These are phyloP conservation scores for Meganola albula DNA, from an alignment of 2,888 invertebrate species.

Conservation along the genomic window DNA sequence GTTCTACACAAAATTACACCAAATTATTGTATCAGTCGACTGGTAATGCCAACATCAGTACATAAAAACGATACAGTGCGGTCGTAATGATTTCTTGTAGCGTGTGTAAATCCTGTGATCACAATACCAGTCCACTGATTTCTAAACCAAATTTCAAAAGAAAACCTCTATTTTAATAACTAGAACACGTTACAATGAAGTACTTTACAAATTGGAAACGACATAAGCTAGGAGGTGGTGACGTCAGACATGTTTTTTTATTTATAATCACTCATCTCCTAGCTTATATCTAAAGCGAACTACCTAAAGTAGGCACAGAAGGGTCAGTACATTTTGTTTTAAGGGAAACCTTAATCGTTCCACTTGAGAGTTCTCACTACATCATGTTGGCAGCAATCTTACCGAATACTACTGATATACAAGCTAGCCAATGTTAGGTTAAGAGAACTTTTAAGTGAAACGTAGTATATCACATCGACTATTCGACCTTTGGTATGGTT, in stretches of 20 bases:
- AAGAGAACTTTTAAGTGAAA: too few relatives aligned
- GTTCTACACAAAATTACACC: too few relatives aligned
- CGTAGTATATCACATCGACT: conserved; percentile 72
- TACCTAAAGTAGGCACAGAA: conserved; percentile 71
- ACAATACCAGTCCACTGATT: conserved; percentile 11
- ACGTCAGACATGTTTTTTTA: conserved; percentile 17
- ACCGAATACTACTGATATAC: too few relatives aligned
- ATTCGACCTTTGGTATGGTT: conserved; percentile 46
- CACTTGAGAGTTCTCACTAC: too few relatives aligned
- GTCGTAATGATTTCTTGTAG: too few relatives aligned
- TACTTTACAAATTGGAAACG: conserved; percentile 43
- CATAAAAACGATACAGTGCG: too few relatives aligned
- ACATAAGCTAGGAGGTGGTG: conserved; percentile 33
- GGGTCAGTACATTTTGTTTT: conserved; percentile 77
- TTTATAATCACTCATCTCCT: conserved; percentile 28
- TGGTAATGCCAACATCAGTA: too few relatives aligned
- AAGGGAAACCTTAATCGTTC: conserved; percentile 68
- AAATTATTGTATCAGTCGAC: too few relatives aligned
- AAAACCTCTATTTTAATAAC: conserved; percentile 31
- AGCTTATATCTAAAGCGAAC: conserved; percentile 33
- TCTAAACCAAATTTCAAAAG: conserved; percentile 17
- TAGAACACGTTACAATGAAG: conserved; percentile 33
- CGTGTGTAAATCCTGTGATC: too few relatives aligned
- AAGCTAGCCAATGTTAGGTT: too few relatives aligned
- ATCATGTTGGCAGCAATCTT: too few relatives aligned